phyloP scores from a whole-genome alignment of 2,888 invertebrate species.

The Hipparchia semele region DNA sequence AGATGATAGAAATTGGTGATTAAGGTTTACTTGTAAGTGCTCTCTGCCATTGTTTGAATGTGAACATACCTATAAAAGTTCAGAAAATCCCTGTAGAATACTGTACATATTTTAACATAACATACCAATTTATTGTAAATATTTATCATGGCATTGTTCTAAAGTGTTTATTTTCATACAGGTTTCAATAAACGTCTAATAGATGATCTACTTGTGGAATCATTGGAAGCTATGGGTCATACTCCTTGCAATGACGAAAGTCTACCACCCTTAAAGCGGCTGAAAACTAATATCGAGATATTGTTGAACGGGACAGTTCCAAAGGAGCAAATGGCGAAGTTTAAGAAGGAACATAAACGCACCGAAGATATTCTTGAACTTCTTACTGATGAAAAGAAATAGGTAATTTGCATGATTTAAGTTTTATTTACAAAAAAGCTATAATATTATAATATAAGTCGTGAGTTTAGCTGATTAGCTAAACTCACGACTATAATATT shows the following conservation, averaged over 20 bases:
- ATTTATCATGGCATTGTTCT: conserved; percentile 19
- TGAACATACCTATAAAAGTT: not conserved
- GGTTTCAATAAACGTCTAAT: conserved; percentile 87
- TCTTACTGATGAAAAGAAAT: conserved; percentile 80
- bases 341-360: conserved; percentile 88
- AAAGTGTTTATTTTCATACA: conserved; percentile 51
- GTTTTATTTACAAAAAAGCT: not conserved
- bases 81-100: not conserved
- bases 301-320: conserved; percentile 93
- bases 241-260: conserved; percentile 84
- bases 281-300: conserved; percentile 89
- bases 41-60: not conserved
- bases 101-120: not conserved
- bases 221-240: conserved; percentile 89
- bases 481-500: not conserved
- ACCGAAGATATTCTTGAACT: conserved; percentile 91
- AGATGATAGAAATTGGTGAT: conserved; percentile 4
- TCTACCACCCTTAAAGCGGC: conserved; percentile 83
- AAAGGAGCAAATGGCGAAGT: conserved; percentile 88
- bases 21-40: not conserved
- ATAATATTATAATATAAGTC: too few relatives aligned
- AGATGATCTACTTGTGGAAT: conserved; percentile 91
- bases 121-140: not conserved
- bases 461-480: too few relatives aligned
- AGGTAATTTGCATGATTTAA: conserved; percentile 31